phyloP scores from a whole-genome alignment of 2,888 invertebrate genomes.

The Lydus trimaculatus region DNA sequence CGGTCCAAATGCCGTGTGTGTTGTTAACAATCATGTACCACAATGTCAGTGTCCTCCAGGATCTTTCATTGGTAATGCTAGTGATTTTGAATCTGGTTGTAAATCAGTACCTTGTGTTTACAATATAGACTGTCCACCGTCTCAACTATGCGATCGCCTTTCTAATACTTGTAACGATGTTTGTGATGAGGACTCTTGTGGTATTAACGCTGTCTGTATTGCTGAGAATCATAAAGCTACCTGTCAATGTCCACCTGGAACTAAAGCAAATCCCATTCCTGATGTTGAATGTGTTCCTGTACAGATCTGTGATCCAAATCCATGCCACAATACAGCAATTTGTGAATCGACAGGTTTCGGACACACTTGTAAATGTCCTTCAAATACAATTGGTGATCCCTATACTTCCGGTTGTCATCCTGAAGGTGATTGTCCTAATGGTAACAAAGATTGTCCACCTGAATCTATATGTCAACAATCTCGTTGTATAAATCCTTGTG shows the following conservation, averaged over 20 bases:
- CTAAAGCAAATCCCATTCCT: conserved; percentile 80
- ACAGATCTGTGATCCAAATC: conserved; percentile 77
- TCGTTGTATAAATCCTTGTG: conserved; percentile 82
- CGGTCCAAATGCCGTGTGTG: conserved; percentile 86
- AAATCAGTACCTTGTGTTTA: conserved; percentile 85
- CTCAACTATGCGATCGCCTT: conserved; percentile 82
- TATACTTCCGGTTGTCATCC: conserved; percentile 77
- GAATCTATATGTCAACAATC: conserved; percentile 76
- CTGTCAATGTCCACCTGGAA: conserved; percentile 89
- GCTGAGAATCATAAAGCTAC: conserved; percentile 82
- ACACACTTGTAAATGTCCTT: conserved; percentile 80
- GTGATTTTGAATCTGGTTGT: conserved; percentile 77
- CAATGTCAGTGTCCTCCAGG: conserved; percentile 91
- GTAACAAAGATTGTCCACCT: conserved; percentile 77
- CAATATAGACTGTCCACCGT: conserved; percentile 81
- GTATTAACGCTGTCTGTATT: conserved; percentile 86
- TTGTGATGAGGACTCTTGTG: conserved; percentile 83
- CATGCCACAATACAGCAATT: conserved; percentile 82
- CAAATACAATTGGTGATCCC: conserved; percentile 80
- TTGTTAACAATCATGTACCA: conserved; percentile 88
- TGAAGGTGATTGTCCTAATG: conserved; percentile 77
- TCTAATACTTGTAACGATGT: conserved; percentile 83
- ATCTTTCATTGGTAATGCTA: conserved; percentile 85
- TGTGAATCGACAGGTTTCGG: conserved; percentile 73
- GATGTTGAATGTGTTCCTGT: conserved; percentile 80